Evolutionary conservation across 2,888 invertebrate genomes (phyloP).

Genomic region (Pseudeuparius sepicola): DNA sequence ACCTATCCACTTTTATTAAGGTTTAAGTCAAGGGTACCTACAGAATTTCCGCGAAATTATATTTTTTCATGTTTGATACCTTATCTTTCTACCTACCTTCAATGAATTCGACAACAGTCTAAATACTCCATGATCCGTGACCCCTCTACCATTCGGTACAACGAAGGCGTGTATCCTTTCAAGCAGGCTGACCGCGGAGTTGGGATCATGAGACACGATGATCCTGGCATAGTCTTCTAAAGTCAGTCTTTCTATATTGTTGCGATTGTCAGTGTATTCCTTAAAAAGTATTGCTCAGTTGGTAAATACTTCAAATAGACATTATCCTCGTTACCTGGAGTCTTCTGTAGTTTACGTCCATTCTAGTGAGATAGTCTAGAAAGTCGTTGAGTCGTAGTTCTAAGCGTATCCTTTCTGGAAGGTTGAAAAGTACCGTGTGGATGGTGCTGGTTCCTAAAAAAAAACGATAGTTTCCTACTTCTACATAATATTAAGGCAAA

Average conservation of each 20-base stretch:
- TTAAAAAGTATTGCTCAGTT: too few relatives aligned
- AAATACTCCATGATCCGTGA: constrained; percentile 29
- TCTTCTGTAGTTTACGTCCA: constrained; percentile 48
- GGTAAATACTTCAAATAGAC: too few relatives aligned
- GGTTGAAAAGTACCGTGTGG: constrained; percentile 29
- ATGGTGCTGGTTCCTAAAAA: constrained; percentile 25
- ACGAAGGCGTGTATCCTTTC: constrained; percentile 56
- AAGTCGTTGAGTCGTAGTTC: constrained; percentile 54
- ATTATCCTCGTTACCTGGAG: too few relatives aligned
- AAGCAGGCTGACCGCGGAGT: constrained; percentile 54
- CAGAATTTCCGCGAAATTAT: too few relatives aligned
- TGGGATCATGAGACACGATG: constrained; percentile 56
- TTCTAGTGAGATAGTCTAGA: constrained; percentile 47
- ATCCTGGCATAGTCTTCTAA: constrained; percentile 59
- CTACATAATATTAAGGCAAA: too few relatives aligned
- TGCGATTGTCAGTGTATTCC: constrained; percentile 41
- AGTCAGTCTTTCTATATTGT: constrained; percentile 50
- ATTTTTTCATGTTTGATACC: too few relatives aligned
- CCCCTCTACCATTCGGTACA: constrained; percentile 44
- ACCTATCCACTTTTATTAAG: too few relatives aligned
- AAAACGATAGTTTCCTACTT: too few relatives aligned
- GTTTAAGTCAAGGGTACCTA: too few relatives aligned
- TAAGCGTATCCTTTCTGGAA: constrained; percentile 42
- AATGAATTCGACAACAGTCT: constrained; percentile 25
- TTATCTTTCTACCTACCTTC: constrained; percentile 29